Evolutionary conservation across 2,113 vertebrate species (phyloP).

Genomic region (Herpetotheres cachinnans): DNA sequence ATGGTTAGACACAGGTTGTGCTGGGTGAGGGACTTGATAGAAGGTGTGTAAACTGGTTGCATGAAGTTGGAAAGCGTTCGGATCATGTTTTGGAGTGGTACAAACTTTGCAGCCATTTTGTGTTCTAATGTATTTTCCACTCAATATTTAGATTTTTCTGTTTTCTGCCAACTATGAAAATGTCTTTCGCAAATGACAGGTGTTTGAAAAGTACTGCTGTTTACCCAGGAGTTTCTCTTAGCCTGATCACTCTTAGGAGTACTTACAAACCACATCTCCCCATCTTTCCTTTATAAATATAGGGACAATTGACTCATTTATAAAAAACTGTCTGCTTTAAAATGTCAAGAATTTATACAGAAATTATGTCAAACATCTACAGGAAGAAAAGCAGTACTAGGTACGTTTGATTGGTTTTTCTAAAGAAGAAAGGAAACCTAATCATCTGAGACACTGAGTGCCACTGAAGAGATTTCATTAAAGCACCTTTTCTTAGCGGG

Average conservation of each 20-base stretch:
- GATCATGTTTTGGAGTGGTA: neutral
- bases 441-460: neutral
- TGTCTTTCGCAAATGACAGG: neutral
- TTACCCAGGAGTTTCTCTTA: neutral
- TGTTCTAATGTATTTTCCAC: neutral
- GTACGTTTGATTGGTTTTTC: neutral
- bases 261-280: neutral
- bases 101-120: neutral
- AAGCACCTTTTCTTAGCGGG: neutral
- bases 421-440: neutral
- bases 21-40: neutral
- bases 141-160: neutral
- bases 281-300: neutral
- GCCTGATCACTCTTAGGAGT: neutral
- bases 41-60: neutral
- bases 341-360: neutral
- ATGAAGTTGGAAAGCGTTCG: neutral
- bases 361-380: neutral
- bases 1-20: neutral
- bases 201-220: neutral
- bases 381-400: neutral
- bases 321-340: neutral
- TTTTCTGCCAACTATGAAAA: neutral
- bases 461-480: neutral
- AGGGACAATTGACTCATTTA: neutral